These are phyloP conservation scores for Dunckerocampus dactyliophorus DNA, from an alignment of 2,113 vertebrate genomes.

Conservation along the genomic window DNA sequence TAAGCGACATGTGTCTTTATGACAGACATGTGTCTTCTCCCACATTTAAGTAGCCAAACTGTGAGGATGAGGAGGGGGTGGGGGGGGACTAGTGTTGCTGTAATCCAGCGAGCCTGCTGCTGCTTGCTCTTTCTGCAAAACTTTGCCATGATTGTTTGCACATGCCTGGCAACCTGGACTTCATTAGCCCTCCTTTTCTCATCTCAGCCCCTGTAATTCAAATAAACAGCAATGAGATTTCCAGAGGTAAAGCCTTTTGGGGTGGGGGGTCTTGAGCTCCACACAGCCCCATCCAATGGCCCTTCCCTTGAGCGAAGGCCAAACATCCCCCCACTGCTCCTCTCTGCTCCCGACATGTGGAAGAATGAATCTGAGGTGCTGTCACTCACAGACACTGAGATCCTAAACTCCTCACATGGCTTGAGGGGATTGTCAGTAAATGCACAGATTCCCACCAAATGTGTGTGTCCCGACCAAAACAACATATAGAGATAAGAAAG, in stretches of 20 bases:
- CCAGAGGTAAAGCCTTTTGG: slow-evolving; percentile 72
- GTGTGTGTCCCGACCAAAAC: slow-evolving; percentile 32
- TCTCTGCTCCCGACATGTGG: slow-evolving; percentile 38
- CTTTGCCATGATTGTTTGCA: slow-evolving; percentile 72
- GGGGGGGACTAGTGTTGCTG: slow-evolving; percentile 25
- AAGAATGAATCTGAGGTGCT: slow-evolving; percentile 52
- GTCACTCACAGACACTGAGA: slow-evolving; percentile 57
- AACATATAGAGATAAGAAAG: slow-evolving; percentile 34
- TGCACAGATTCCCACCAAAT: slow-evolving; percentile 34
- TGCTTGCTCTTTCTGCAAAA: slow-evolving; percentile 54
- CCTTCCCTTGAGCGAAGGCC: slow-evolving; percentile 44
- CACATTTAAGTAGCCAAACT: slow-evolving; percentile 53
- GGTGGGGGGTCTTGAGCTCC: slow-evolving; percentile 65
- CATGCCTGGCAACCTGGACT: slow-evolving; percentile 75
- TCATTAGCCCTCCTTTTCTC: slow-evolving; percentile 75
- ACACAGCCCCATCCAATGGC: slow-evolving; percentile 45
- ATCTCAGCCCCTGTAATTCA: slow-evolving; percentile 75
- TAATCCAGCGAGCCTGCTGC: slow-evolving; percentile 63
- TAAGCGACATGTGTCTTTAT: slow-evolving; percentile 13
- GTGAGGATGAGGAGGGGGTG: slow-evolving; percentile 18
- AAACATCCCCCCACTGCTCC: slow-evolving; percentile 20
- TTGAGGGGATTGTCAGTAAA: slow-evolving; percentile 47
- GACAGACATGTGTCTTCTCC: slow-evolving; percentile 31
- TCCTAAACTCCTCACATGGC: slow-evolving; percentile 34
- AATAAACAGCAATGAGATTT: slow-evolving; percentile 79